phyloP scores from a whole-genome alignment of 1,140 invertebrate genomes.

The Eurosta solidaginis region DNA sequence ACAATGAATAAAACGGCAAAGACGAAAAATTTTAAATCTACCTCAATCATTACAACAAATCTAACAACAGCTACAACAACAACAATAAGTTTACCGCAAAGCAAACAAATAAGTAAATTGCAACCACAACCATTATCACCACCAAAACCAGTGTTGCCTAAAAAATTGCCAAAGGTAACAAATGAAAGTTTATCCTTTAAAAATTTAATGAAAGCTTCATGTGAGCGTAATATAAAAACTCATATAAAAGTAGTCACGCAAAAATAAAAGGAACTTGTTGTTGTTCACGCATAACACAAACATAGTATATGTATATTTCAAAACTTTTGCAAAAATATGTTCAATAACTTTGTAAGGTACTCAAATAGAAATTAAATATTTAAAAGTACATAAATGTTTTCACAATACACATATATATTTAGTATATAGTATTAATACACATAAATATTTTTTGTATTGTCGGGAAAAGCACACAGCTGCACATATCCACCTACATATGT shows the following conservation, averaged over 20 bases:
- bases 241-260: not conserved
- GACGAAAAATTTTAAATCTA: conserved; percentile 43
- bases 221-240: not conserved
- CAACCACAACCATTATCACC: conserved; percentile 59
- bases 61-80: conserved; percentile 29
- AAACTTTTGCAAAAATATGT: not conserved
- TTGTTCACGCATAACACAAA: not conserved
- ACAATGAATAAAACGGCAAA: conserved; percentile 35
- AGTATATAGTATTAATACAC: too few relatives aligned
- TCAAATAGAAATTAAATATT: too few relatives aligned
- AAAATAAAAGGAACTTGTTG: conserved; percentile 2
- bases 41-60: conserved; percentile 50
- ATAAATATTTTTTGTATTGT: too few relatives aligned
- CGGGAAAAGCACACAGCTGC: too few relatives aligned
- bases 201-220: not conserved
- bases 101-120: conserved; percentile 45
- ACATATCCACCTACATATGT: too few relatives aligned
- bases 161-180: conserved; percentile 57
- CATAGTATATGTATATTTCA: not conserved
- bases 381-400: too few relatives aligned
- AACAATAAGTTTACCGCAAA: not conserved
- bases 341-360: too few relatives aligned
- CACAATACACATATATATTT: too few relatives aligned
- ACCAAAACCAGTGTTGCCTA: conserved; percentile 57
- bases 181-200: not conserved